phyloP scores from a whole-genome alignment of 2,113 vertebrate species.

The Stictonetta naevosa region DNA sequence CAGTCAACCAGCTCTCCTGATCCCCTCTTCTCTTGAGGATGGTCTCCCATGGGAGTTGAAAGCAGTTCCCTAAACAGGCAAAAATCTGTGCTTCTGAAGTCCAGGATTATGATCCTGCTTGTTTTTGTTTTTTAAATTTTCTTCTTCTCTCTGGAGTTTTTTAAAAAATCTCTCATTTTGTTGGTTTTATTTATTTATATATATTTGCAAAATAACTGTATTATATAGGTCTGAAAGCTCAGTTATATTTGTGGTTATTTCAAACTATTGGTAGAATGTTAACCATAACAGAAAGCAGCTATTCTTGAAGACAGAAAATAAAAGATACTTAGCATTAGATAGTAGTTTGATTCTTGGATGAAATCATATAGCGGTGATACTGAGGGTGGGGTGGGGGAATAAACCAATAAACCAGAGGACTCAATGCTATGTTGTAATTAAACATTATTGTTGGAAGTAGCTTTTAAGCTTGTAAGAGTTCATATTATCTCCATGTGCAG shows the following conservation, averaged over 20 bases:
- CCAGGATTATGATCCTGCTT: not conserved
- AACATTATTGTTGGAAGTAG: not conserved
- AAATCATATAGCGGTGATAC: not conserved
- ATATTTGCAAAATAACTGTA: not conserved
- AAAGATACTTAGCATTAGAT: not conserved
- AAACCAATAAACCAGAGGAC: not conserved
- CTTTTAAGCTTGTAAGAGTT: not conserved
- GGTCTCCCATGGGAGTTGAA: not conserved
- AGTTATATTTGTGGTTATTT: not conserved
- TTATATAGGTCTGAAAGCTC: not conserved
- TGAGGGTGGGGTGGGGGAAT: too few species aligned
- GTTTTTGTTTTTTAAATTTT: not conserved
- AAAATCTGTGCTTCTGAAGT: not conserved
- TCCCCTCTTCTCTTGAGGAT: not conserved
- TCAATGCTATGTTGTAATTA: not conserved
- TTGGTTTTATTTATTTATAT: not conserved
- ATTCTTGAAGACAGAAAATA: not conserved
- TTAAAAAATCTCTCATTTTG: not conserved
- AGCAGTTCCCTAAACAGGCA: not conserved
- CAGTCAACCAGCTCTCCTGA: not conserved
- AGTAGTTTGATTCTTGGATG: not conserved
- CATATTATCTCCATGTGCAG: not conserved
- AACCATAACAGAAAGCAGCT: not conserved
- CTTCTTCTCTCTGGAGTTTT: not conserved
- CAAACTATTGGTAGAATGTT: not conserved